Base-by-base conservation (phyloP, 1,140 invertebrate genomes). In the Solenopsis invicta region DNA sequence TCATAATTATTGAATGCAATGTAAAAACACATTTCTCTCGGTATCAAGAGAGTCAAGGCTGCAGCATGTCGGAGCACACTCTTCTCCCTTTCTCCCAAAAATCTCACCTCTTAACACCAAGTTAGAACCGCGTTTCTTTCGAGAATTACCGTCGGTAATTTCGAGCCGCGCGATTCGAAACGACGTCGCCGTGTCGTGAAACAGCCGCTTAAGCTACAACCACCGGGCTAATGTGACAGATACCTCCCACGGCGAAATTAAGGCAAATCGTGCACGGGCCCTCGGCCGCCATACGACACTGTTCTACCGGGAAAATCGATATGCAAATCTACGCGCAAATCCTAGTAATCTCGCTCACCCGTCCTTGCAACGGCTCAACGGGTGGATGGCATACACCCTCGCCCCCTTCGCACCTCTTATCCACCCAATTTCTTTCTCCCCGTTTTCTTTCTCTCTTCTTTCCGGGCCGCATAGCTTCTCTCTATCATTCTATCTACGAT, bases 251-350 rank as follows among this genome's bases (percentile, higher is more conserved):
- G 56, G 61, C 89, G 89, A 94, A 95, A 95, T 94, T 94, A 94
- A 94, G 92, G 93, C 91, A 94, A 94, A 95, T 94, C 93, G 92
- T 92, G 88, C 90, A 86, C 91, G 88, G 41, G 45, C n/a, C 62
- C 89, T 94, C 91, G 89, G 89, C 90, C 78, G 90, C 81, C 88
- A 91, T 90, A 91, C 93, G 92, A 91, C 90, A 92, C 90, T 87
- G 86, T 93, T 88, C 67, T 80, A 76, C 37, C 37, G 16, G 72
- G 89, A 91, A 93, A 95, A 95, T 95, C 94, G 94, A 95, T 95
- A 95, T 95, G 94, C 90, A 94, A 95, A 95, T 95, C 93, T 93
- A 94, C 91, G 93, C 92, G 93, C 93, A 94, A 95, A 95, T 95
- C 93, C 94, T 93, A 94, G 94, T 95, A 95, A 95, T 95, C 93